phyloP scores from a whole-genome alignment of 2,113 vertebrate species.

The Hippolais icterina region DNA sequence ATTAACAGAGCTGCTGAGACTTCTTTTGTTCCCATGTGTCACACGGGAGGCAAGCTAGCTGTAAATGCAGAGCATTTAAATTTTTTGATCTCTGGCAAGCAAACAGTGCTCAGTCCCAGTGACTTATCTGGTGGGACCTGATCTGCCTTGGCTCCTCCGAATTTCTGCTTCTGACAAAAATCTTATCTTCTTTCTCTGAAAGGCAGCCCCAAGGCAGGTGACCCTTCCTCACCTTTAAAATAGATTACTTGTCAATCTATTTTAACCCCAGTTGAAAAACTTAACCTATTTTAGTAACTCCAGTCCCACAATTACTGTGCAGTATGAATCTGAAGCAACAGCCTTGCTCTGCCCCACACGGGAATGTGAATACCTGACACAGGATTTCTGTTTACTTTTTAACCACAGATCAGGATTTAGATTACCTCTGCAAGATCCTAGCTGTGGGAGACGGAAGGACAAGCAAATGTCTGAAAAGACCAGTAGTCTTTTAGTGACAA shows the following conservation, averaged over 20 bases:
- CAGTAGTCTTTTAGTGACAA: not conserved
- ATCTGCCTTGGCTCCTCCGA: not conserved
- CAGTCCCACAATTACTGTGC: not conserved
- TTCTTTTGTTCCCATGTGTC: accelerated
- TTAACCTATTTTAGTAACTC: not conserved
- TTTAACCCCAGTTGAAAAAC: not conserved
- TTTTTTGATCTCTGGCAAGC: not conserved
- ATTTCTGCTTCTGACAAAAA: not conserved
- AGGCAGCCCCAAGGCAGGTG: not conserved
- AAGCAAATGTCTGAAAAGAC: not conserved
- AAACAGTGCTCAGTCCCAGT: not conserved
- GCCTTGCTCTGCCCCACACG: not conserved
- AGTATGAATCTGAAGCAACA: not conserved
- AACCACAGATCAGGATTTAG: not conserved
- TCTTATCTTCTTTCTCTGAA: not conserved
- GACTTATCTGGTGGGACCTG: not conserved
- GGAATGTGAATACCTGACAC: not conserved
- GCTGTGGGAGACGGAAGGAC: not conserved
- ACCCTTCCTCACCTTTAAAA: conserved; percentile 10
- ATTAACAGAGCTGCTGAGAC: not conserved
- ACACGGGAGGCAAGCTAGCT: not conserved
- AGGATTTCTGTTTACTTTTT: not conserved
- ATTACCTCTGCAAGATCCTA: not conserved
- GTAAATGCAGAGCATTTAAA: not conserved
- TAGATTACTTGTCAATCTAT: not conserved